Evolutionary conservation across 2,113 vertebrate species (phyloP).

Genomic region (Peucedramus taeniatus): DNA sequence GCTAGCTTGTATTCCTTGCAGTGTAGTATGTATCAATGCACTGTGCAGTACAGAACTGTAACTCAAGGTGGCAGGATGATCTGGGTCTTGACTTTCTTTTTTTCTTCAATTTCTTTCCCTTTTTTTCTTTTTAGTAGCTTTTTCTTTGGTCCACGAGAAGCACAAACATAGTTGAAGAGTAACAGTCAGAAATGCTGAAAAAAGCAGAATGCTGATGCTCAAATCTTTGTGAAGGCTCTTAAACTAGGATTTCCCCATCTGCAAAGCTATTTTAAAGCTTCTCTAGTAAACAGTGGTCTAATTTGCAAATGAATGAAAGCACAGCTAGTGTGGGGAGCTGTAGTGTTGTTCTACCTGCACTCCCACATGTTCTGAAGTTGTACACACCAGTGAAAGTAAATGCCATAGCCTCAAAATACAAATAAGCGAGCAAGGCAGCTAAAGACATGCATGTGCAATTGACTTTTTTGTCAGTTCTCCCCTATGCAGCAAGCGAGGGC

Average conservation of each 20-base stretch:
- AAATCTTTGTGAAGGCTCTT: not conserved
- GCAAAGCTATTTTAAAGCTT: conserved; percentile 1
- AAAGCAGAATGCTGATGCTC: not conserved
- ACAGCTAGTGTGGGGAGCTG: not conserved
- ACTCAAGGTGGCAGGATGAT: conserved; percentile 46
- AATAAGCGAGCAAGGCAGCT: not conserved
- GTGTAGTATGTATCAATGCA: not conserved
- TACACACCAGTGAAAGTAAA: not conserved
- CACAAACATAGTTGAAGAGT: not conserved
- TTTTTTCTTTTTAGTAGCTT: not conserved
- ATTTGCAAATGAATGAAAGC: conserved; percentile 31
- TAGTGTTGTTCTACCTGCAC: conserved; percentile 3
- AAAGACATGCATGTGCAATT: not conserved
- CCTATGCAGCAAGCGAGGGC: not conserved
- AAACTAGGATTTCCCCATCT: not conserved
- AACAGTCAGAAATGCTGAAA: not conserved
- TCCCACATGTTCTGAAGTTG: not conserved
- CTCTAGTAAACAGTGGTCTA: not conserved
- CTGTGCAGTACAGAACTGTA: not conserved
- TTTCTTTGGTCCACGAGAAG: not conserved
- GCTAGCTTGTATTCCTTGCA: not conserved
- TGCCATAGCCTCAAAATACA: not conserved
- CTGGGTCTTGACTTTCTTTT: not conserved
- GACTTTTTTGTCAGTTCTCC: not conserved
- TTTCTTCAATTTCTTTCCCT: rapidly evolving